Evolutionary conservation across 2,888 invertebrate genomes (phyloP), one percentile per base, ranked within the genome.

Genomic region (Drosophila dives): DNA sequence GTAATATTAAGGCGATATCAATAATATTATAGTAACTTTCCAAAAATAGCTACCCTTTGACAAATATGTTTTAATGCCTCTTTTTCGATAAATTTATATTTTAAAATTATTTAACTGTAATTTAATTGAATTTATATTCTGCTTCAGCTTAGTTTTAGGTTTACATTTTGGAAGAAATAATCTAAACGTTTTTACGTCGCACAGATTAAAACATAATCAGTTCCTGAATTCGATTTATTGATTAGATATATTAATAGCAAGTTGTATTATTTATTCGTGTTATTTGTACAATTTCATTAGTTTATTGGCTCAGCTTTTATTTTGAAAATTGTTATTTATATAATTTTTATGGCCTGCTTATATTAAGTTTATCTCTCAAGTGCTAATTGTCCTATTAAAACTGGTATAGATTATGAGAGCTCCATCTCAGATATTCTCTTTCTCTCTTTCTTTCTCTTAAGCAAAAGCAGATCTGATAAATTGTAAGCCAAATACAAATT

Each of bases 401-500:
- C 23, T n/a, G 8, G 32, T 55, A 26, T 2, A 10, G n/a, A 55
- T 42, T 32, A 11, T 26, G 20, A 56, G 11, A 17, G 26, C 48
- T 49, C 2, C 26, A 4, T 17, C 8, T 48, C 53, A 10, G n/a
- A 33, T 17, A 53, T 26, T 26, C 3, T 26, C 11, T 11, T 1
- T 26, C 33, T 48, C 15, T 26, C 45, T 4, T 2, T 33, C 10
- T 40, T 40, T 33, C 62, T 74, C 15, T 36, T 15, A 23, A 45
- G 26, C 48, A 54, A 66, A 60, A 48, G 40, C 59, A 53, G 58
- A 58, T 6, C 50, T 54, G 29, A 50, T 50, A 48, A 58, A 63
- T 69, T 63, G 48, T 63, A 77, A 69, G 64, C 59, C 66, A 40
- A 55, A 64, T 58, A 42, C 64, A 71, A 78, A 77, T 66, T 61